Percentiles rank a stretch among this genome's conserved stretches.
Evolutionary conservation across 2,797 vertebrate genomes (phyloP).

Genomic region (Labroides dimidiatus): DNA sequence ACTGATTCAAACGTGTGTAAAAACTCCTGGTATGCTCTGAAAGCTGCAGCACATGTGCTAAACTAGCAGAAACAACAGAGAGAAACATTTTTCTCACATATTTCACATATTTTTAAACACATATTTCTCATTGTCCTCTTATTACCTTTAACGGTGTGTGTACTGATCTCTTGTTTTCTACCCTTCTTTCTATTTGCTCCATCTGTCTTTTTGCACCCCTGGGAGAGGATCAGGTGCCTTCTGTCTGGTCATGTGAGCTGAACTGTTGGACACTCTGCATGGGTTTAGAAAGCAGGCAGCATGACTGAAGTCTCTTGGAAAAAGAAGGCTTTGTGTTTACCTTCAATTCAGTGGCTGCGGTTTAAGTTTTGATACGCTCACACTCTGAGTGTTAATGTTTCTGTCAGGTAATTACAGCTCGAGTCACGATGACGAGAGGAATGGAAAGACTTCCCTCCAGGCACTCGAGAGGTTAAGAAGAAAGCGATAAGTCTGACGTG

Average conservation of each 20-base stretch:
- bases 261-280: constrained; percentile 51
- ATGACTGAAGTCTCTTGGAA: not conserved
- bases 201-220: constrained; percentile 74
- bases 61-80: not conserved
- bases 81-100: not conserved
- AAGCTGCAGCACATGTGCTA: not conserved
- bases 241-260: constrained; percentile 71
- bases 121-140: constrained; percentile 20
- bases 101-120: constrained; percentile 3
- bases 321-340: not conserved
- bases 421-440: not conserved
- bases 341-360: constrained; percentile 12
- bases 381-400: not conserved
- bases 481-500: not conserved
- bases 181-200: constrained; percentile 57
- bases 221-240: constrained; percentile 81
- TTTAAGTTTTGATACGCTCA: constrained; percentile 14
- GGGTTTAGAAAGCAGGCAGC: constrained; percentile 14
- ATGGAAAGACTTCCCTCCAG: constrained; percentile 8
- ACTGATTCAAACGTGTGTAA: constrained; percentile 5
- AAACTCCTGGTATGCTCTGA: not conserved
- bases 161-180: constrained; percentile 40
- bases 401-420: constrained; percentile 18
- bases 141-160: constrained; percentile 40
- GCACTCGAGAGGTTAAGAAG: not conserved